These are phyloP conservation scores for Hephaestus fuliginosus DNA, from an alignment of 2,797 vertebrate species.

Conservation along the genomic window DNA sequence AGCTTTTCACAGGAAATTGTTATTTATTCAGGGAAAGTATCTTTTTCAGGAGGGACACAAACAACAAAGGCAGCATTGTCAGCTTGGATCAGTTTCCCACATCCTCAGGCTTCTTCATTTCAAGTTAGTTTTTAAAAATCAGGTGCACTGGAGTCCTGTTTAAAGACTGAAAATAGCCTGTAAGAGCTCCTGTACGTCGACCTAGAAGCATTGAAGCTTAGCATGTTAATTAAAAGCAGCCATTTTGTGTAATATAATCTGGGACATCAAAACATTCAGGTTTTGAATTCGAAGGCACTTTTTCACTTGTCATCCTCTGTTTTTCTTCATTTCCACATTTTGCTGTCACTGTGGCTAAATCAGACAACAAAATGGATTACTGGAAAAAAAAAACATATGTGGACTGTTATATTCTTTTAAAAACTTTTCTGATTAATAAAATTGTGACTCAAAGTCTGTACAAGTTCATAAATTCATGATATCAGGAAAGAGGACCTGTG, in stretches of 20 bases:
- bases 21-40: constrained; percentile 11
- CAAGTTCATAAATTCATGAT: neutral
- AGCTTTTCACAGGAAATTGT: neutral
- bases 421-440: too few species aligned
- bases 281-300: neutral
- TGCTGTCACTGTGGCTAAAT: neutral
- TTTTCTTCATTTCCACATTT: too few species aligned
- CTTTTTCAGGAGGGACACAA: neutral
- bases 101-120: constrained; percentile 15
- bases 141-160: neutral
- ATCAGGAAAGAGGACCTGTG: neutral
- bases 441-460: neutral
- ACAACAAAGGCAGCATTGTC: neutral
- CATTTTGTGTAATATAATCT: neutral
- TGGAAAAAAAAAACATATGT: neutral
- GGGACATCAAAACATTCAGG: neutral
- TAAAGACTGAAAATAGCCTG: neutral
- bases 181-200: too few species aligned
- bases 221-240: too few species aligned
- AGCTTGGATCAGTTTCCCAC: neutral
- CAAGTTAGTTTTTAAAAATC: constrained; percentile 3
- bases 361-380: too few species aligned
- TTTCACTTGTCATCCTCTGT: neutral
- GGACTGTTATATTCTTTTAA: too few species aligned
- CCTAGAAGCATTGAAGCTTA: neutral